phyloP scores from a whole-genome alignment of 1,140 invertebrate species.

The Uloborus diversus region DNA sequence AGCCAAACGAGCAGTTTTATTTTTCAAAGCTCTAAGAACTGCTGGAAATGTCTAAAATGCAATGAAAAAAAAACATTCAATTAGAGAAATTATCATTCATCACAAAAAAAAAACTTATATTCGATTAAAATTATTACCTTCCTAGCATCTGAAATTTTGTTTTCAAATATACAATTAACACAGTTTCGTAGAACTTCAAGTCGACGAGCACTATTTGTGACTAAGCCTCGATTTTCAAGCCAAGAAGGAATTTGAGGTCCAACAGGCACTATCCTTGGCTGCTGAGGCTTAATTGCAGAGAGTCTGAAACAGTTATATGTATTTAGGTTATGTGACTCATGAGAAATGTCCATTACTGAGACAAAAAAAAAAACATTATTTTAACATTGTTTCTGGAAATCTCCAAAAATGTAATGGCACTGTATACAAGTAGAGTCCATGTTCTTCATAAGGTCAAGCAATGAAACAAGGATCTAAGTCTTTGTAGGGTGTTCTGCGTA shows the following conservation, averaged over 20 bases:
- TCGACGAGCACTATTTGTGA: slow-evolving; percentile 87
- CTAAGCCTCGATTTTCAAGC: slow-evolving; percentile 75
- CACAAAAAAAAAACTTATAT: no score
- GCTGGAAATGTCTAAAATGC: slow-evolving; percentile 82
- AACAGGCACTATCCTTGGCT: slow-evolving; percentile 88
- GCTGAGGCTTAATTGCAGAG: slow-evolving; percentile 76
- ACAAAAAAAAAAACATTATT: no score
- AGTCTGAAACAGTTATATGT: slow-evolving; percentile 62
- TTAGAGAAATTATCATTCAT: background rate
- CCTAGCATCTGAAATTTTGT: slow-evolving; percentile 94
- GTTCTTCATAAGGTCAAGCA: no score
- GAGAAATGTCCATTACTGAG: no score
- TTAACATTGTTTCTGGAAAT: no score
- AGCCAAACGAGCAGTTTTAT: slow-evolving; percentile 83
- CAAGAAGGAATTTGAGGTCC: slow-evolving; percentile 76
- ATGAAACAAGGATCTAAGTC: no score
- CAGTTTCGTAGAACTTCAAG: slow-evolving; percentile 92
- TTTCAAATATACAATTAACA: slow-evolving; percentile 95
- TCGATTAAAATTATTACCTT: slow-evolving; percentile 73
- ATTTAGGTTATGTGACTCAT: no score
- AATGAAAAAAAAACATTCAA: background rate
- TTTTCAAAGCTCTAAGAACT: slow-evolving; percentile 88
- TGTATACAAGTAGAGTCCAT: no score
- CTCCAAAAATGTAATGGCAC: no score
- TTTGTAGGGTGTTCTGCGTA: no score